These are phyloP conservation scores for Bergia sp. DNA, from an alignment of 92 coral and sea anemone species.

Conservation along the genomic window DNA sequence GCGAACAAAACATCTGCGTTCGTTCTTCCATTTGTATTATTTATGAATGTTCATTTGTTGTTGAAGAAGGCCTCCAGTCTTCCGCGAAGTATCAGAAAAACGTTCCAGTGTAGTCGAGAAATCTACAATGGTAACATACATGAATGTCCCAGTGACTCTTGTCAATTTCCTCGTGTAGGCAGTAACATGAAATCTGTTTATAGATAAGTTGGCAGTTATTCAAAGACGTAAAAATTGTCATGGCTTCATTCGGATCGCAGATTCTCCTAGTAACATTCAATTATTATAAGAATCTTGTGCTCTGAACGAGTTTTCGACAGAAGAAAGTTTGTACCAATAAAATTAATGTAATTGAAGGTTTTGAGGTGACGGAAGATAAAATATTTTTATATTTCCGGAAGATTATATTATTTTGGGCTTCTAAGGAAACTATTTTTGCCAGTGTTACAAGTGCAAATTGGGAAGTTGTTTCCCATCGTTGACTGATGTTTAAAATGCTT, in stretches of 20 bases:
- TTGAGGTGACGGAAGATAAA: conserved; percentile 2
- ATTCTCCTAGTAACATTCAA: conserved; percentile 53
- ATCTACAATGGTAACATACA: conserved; percentile 35
- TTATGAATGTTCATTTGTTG: conserved; percentile 52
- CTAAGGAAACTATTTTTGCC: not conserved
- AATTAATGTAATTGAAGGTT: not conserved
- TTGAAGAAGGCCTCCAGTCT: conserved; percentile 41
- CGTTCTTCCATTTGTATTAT: conserved; percentile 46
- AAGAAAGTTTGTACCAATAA: not conserved
- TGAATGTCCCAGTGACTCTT: not conserved
- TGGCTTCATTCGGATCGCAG: conserved; percentile 45
- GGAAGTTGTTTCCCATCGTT: not conserved
- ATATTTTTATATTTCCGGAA: conserved; percentile 35
- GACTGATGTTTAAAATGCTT: not conserved
- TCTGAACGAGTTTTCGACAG: conserved; percentile 3
- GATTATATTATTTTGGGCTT: conserved; percentile 23
- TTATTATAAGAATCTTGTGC: conserved; percentile 28
- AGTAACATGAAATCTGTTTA: conserved; percentile 16
- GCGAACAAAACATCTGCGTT: conserved; percentile 53
- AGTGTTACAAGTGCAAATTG: not conserved
- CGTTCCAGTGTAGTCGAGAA: conserved; percentile 29
- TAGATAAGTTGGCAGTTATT: conserved; percentile 28
- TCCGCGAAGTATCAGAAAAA: conserved; percentile 21
- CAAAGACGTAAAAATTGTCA: conserved; percentile 28
- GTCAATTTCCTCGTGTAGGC: conserved; percentile 34